Evolutionary conservation across 2,888 invertebrate species (phyloP), one percentile per base, ranked within the genome.

Genomic region (Zeuzera pyrina): DNA sequence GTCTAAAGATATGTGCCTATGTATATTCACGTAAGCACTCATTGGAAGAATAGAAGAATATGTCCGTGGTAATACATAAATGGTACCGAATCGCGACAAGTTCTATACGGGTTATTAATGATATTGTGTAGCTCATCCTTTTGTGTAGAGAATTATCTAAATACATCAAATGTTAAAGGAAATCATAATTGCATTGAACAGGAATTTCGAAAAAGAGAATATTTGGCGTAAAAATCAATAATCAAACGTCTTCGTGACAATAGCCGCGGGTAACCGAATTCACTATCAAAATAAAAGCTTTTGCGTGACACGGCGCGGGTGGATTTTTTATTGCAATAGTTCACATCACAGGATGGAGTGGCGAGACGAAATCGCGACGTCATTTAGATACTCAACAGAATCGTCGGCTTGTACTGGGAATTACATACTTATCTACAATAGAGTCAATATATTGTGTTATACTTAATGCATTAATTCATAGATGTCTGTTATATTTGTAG

Each of bases 161-260:
- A 68, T 70, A 64, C 57, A 65, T 42, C 40, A 65, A 70, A 63
- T 57, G 57, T 62, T 61, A 66, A 74, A 74, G 68, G 70, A 71
- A 76, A 52, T 60, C 56, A 69, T 78, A 71, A 77, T 77, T 76
- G 68, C 59, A 49, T 57, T 76, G 67, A 79, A 81, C 76, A 58
- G 72, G 53, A 52, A 42, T 67, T 69, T 61, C 49, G 49, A 60
- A 69, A 77, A 76, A 76, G 67, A 68, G 57, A 73, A 69, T 71
- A 73, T 81, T 76, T 78, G 66, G 79, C 79, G 81, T 81, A 74
- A 81, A 81, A 81, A 83, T 83, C 83, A 83, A 83, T 81, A 83
- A 81, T 81, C 72, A 68, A 70, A 72, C 61, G 70, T 61, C 56
- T 49, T 49, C 43, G 47, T 46, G 60, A 79, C 81, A 79, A 81